A percentile compares a stretch with the other conserved stretches of the same genome.
Evolutionary conservation across 2,888 invertebrate species (phyloP).

Genomic region (Dolichomitus sp.): DNA sequence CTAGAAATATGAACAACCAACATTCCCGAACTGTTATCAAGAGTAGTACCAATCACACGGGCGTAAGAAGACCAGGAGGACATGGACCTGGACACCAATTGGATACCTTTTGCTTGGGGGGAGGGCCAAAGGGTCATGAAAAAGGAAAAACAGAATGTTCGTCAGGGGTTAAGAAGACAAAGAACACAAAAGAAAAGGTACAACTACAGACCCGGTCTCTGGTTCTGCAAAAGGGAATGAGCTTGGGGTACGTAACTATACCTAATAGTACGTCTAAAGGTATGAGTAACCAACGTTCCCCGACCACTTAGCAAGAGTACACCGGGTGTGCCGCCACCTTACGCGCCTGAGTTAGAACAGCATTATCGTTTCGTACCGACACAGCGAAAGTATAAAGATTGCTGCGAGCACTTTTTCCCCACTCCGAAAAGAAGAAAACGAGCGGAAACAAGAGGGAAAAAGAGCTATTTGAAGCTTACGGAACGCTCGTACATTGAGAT

Average conservation of each 20-base stretch:
- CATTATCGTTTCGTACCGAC: conserved; percentile 31
- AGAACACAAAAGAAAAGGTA: conserved; percentile 15
- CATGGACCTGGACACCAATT: too few relatives aligned
- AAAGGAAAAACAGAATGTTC: too few relatives aligned
- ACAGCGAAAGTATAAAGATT: conserved; percentile 53
- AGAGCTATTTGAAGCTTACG: conserved; percentile 8
- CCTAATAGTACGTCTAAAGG: conserved; percentile 30
- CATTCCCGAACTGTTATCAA: too few relatives aligned
- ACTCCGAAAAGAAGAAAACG: not conserved
- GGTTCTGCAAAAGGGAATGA: not conserved
- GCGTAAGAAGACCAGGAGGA: too few relatives aligned
- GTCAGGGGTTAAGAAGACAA: not conserved
- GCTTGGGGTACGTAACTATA: not conserved
- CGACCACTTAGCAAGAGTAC: conserved; percentile 42
- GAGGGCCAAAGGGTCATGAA: too few relatives aligned
- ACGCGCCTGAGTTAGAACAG: conserved; percentile 39
- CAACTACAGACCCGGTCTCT: conserved; percentile 14
- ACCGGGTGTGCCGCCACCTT: not conserved
- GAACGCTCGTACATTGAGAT: conserved; percentile 27
- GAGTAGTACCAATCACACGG: too few relatives aligned
- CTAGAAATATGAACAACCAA: too few relatives aligned
- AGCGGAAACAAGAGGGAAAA: not conserved
- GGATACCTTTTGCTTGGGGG: too few relatives aligned
- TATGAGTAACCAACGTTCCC: conserved; percentile 28
- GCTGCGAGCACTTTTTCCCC: conserved; percentile 15